phyloP scores from a whole-genome alignment of 2,797 vertebrate genomes.

The Echeneis naucrates region DNA sequence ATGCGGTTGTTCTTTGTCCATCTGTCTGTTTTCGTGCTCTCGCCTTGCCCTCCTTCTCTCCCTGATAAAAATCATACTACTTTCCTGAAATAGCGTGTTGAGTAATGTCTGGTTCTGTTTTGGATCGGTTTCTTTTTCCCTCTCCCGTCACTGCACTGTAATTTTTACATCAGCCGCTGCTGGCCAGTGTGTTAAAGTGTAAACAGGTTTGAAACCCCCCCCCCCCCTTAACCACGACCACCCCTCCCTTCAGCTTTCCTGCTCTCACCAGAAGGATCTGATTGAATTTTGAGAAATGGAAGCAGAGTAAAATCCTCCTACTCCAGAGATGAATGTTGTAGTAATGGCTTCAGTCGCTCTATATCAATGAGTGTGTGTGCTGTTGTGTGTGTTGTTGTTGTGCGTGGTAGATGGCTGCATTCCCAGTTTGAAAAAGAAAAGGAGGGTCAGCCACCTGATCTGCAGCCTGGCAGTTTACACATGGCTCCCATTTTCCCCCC shows the following conservation, averaged over 20 bases:
- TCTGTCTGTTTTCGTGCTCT: constrained; percentile 67
- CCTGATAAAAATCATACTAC: constrained; percentile 57
- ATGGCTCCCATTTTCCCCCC: constrained; percentile 73
- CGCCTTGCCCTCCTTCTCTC: constrained; percentile 47
- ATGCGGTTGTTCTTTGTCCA: constrained; percentile 12
- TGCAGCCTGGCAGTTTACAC: constrained; percentile 62
- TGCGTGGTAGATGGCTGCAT: constrained; percentile 43
- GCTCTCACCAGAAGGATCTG: constrained; percentile 30
- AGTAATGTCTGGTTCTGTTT: constrained; percentile 83
- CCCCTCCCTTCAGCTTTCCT: neutral
- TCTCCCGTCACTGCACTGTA: constrained; percentile 48
- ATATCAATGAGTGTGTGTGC: neutral
- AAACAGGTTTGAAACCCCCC: constrained; percentile 40
- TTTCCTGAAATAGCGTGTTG: constrained; percentile 80
- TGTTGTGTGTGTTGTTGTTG: no score
- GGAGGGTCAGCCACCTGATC: constrained; percentile 64
- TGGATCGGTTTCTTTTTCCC: constrained; percentile 58
- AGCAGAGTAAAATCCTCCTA: constrained; percentile 39
- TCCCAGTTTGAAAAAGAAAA: constrained; percentile 65
- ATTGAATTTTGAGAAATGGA: constrained; percentile 52
- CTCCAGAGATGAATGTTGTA: constrained; percentile 21
- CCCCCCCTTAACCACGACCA: constrained; percentile 8
- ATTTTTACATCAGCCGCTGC: constrained; percentile 50
- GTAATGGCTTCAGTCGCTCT: constrained; percentile 16
- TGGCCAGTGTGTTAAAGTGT: constrained; percentile 58